Evolutionary conservation across 2,797 vertebrate species (phyloP).

Genomic region (Adrianichthys oophorus): DNA sequence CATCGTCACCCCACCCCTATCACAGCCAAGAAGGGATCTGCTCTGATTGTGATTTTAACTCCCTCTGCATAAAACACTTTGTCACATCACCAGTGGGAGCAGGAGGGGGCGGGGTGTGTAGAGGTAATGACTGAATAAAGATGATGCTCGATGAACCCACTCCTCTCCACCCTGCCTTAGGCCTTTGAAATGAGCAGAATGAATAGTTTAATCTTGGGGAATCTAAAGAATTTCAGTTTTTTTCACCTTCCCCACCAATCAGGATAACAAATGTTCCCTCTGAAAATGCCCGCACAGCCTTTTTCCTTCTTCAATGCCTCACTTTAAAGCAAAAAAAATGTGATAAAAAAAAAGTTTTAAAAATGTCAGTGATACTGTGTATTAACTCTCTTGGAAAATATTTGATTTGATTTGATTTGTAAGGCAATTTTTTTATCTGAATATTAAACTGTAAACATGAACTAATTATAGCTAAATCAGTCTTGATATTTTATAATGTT

Average conservation of each 20-base stretch:
- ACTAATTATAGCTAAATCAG: too few species aligned
- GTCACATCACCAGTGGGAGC: constrained; percentile 36
- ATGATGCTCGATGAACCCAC: constrained; percentile 54
- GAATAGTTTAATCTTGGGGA: constrained; percentile 75
- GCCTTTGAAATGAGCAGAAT: constrained; percentile 68
- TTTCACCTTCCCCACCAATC: constrained; percentile 36
- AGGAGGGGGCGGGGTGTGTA: constrained; percentile 8
- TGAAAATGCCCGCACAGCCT: constrained; percentile 68
- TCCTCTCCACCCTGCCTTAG: constrained; percentile 46
- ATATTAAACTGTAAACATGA: too few species aligned
- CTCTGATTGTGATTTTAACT: constrained; percentile 52
- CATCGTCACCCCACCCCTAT: constrained; percentile 72
- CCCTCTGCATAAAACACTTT: constrained; percentile 51
- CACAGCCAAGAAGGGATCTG: constrained; percentile 64
- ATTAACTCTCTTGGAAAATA: too few species aligned
- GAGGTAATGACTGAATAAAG: constrained; percentile 48
- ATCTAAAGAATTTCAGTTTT: constrained; percentile 71
- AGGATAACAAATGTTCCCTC: constrained; percentile 72
- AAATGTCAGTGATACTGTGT: too few species aligned
- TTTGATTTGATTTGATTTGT: too few species aligned
- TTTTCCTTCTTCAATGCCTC: constrained; percentile 36
- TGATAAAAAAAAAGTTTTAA: too few species aligned
- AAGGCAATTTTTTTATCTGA: too few species aligned
- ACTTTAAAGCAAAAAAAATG: neutral
- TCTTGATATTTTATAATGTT: too few species aligned